Base-by-base conservation (phyloP, 2,888 invertebrate genomes). In the Sphaeridia pumilis region DNA sequence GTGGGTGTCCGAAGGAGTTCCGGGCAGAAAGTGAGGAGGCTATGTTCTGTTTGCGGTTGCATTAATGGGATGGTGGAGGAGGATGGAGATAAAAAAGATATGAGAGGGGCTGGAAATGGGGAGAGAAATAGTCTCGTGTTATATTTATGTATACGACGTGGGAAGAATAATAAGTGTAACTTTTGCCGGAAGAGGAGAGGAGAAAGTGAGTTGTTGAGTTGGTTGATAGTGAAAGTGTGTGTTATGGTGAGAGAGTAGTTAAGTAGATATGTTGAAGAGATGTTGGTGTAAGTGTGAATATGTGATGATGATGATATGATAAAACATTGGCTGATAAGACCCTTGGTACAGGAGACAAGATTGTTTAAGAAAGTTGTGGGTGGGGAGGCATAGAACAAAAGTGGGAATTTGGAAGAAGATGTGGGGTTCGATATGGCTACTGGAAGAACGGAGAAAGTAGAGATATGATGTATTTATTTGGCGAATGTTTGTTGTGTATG, bases 401-500 rank as follows among this genome's bases (percentile, higher is more conserved):
- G n/a, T n/a, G n/a, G n/a, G n/a, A n/a, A n/a, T n/a, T n/a, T n/a
- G n/a, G n/a, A n/a, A n/a, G n/a, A n/a, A n/a, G n/a, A n/a, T n/a
- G n/a, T n/a, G n/a, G n/a, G n/a, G n/a, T n/a, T n/a, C n/a, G n/a
- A n/a, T n/a, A n/a, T n/a, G n/a, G n/a, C n/a, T n/a, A n/a, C n/a
- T 20, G n/a, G 28, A 25, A 17, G 36, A 20, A 7, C 41, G 41
- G 25, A 34, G 45, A 41, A 31, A 49, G 38, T n/a, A 43, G 56
- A 52, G 50, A 57, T 64, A 61, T 63, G 63, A 62, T 60, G 54
- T 62, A 52, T 57, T 60, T 58, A 62, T 67, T 62, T 60, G 59
- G 74, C 74, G 76, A 72, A 76, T n/a, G n/a, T n/a, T n/a, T n/a
- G n/a, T n/a, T n/a, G n/a, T 38, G 38, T 38, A 17, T 38, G 38